Evolutionary conservation across 2,113 vertebrate genomes (phyloP).

Genomic region (Pseudorasbora parva): DNA sequence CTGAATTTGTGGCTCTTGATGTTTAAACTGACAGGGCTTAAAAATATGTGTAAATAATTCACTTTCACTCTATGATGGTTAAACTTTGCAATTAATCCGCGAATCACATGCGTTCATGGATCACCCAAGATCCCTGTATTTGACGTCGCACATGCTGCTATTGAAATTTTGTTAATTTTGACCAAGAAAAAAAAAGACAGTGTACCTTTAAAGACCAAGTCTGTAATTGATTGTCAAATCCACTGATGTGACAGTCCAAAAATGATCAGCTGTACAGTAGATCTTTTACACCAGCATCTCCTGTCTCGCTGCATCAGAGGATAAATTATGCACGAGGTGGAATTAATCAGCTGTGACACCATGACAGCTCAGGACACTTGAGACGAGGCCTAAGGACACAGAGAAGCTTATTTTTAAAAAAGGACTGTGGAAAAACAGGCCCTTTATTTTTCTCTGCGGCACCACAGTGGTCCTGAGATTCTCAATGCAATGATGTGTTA

Average conservation of each 20-base stretch:
- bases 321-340: conserved; percentile 77
- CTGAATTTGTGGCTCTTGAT: no score
- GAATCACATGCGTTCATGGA: no score
- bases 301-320: conserved; percentile 65
- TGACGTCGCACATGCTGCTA: no score
- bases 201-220: background rate
- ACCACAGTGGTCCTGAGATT: background rate
- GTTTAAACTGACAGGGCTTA: no score
- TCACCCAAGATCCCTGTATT: no score
- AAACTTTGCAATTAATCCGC: no score
- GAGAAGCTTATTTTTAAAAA: conserved; percentile 60
- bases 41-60: no score
- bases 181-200: no score
- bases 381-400: conserved; percentile 64
- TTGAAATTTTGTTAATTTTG: no score
- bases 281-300: conserved; percentile 61
- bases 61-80: no score
- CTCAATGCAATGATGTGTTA: background rate
- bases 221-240: background rate
- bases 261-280: conserved; percentile 64
- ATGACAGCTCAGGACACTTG: conserved; percentile 75
- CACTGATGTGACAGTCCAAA: conserved; percentile 41
- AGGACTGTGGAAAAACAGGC: conserved; percentile 51
- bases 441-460: background rate
- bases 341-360: conserved; percentile 75